Percentiles rank a stretch among this genome's conserved stretches.
Evolutionary conservation across 2,113 vertebrate genomes (phyloP).

Genomic region (Clarias macrocephalus): DNA sequence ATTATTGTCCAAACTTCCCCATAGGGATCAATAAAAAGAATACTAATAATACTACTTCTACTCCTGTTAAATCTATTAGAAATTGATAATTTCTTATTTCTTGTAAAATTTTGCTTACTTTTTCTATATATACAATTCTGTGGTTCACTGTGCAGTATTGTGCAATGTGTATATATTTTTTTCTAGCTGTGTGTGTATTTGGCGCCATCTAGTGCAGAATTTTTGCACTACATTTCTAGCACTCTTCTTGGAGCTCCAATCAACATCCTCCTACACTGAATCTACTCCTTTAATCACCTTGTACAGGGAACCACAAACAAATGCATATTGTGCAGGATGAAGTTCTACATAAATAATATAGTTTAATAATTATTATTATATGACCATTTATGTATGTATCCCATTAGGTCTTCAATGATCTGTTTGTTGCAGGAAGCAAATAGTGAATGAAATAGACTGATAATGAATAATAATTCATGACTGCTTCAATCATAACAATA

Average conservation of each 20-base stretch:
- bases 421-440: conserved; percentile 61
- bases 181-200: conserved; percentile 29
- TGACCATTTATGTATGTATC: neutral
- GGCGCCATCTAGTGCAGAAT: conserved; percentile 62
- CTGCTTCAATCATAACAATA: conserved; percentile 71
- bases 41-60: too few species aligned
- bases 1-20: too few species aligned
- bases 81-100: too few species aligned
- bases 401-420: neutral
- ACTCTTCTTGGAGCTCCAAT: conserved; percentile 19
- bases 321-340: neutral
- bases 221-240: neutral
- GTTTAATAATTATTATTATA: neutral
- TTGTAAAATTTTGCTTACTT: too few species aligned
- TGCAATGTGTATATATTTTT: conserved; percentile 36
- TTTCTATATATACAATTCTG: too few species aligned
- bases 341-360: neutral
- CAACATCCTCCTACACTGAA: neutral
- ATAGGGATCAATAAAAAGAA: too few species aligned
- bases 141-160: conserved; percentile 47
- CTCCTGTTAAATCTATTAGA: too few species aligned
- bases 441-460: conserved; percentile 64
- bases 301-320: neutral
- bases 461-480: conserved; percentile 62
- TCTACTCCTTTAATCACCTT: neutral